Evolutionary conservation across 2,888 invertebrate genomes (phyloP), one percentile per base, ranked within the genome.

Genomic region (Cephalotes varians): DNA sequence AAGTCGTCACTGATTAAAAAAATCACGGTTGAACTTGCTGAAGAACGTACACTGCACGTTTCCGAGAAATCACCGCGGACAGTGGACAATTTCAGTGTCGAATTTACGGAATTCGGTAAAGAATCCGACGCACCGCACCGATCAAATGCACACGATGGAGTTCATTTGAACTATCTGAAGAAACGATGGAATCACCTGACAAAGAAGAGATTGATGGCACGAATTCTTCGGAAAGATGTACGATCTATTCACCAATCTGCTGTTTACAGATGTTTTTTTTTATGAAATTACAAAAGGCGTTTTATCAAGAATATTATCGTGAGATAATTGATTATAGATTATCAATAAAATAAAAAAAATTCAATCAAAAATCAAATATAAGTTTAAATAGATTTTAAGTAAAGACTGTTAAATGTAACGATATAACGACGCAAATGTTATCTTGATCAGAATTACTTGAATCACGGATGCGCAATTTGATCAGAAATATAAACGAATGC

Each of bases 141-240:
- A 85, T 80, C 83, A 82, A 79, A 80, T 62, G 58, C 64, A 64
- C 54, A 56, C 85, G 84, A 87, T 86, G 81, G 44, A 76, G 72
- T 82, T 81, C 65, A 77, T 74, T 51, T 49, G 64, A 88, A 90
- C 90, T 89, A 87, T 18, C 64, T 54, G 64, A 51, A 51, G 56
- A 71, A 65, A 80, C 88, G 72, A 87, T 86, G 69, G 82, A 82
- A 86, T 87, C 83, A 64, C 81, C 77, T 44, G 85, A 80, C 81
- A 88, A 85, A 86, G 87, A 82, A 37, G 77, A 88, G 91, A 91
- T 91, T 89, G 88, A 91, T 90, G 84, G 81, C 71, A 79, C 54
- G 58, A 86, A 90, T 83, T 82, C 80, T 71, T 79, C 60, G 28
- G 34, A 83, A 80, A 40, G 60, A 44, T 40, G 47, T 58, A 37